phyloP scores from a whole-genome alignment of 2,797 vertebrate species.

The Betta splendens region DNA sequence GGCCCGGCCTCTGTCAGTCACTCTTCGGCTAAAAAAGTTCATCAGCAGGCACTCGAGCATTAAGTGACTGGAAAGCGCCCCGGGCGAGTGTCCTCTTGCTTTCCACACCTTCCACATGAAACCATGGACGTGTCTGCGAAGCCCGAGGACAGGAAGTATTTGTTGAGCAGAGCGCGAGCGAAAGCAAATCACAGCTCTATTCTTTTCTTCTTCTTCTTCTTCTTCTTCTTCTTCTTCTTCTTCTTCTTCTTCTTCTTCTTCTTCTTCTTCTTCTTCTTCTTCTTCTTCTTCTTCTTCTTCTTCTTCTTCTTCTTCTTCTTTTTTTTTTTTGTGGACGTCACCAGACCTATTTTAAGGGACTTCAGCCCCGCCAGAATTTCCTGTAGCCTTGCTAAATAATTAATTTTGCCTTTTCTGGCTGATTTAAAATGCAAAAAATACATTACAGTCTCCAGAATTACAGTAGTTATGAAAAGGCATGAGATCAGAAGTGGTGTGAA shows the following conservation, averaged over 20 bases:
- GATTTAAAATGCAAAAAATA: slow-evolving; percentile 64
- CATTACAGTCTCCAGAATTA: slow-evolving; percentile 34
- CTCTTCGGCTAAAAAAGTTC: slow-evolving; percentile 47
- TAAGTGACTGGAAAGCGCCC: slow-evolving; percentile 16
- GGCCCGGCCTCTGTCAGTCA: slow-evolving; percentile 37
- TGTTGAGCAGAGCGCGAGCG: slow-evolving; percentile 30
- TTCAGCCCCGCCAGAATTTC: slow-evolving; percentile 49
- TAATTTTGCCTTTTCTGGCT: slow-evolving; percentile 41
- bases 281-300: too few species aligned
- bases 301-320: slow-evolving; percentile 16
- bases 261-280: too few species aligned
- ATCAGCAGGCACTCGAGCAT: slow-evolving; percentile 46
- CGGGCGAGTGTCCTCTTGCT: slow-evolving; percentile 15
- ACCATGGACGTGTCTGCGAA: slow-evolving; percentile 33
- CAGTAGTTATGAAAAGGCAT: slow-evolving; percentile 24
- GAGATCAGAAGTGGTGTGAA: slow-evolving; percentile 9
- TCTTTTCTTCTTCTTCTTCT: too few species aligned
- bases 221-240: too few species aligned
- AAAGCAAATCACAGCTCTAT: slow-evolving; percentile 29
- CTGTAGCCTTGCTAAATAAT: slow-evolving; percentile 56
- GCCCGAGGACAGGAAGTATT: slow-evolving; percentile 11
- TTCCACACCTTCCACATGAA: slow-evolving; percentile 39
- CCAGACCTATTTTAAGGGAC: slow-evolving; percentile 48
- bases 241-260: too few species aligned
- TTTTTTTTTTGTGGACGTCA: slow-evolving; percentile 29